Evolutionary conservation across 1,140 invertebrate genomes (phyloP), one percentile per base, ranked within the genome.

Genomic region (Drosophila ficusphila): DNA sequence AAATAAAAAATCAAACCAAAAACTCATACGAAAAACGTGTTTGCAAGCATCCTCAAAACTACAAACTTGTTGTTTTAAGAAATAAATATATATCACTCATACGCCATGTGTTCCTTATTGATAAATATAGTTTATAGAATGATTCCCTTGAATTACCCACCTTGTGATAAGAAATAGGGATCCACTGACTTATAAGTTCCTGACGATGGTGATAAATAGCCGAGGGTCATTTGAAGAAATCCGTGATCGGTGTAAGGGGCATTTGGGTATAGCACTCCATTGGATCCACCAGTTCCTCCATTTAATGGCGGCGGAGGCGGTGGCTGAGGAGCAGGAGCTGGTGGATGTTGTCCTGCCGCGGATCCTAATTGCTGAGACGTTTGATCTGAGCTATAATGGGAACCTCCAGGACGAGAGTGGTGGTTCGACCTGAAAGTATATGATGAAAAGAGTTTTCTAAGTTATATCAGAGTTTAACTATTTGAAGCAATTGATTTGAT

Each of bases 271-370:
- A 42, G 92, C 7, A 85, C 67, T 5, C 78, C 61, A 49, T 73
- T 79, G 7, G 58, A 46, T 3, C 48, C 72, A 8, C 62, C 58
- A 4, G 57, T 39, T 33, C 76, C 49, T 39, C 56, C 62, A 14
- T 58, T 64, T 8, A 69, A 44, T n/a, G 85, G 39, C 91, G 93
- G 51, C 77, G 92, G 92, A 86, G 92, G 27, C 95, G 73, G 97
- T 96, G 60, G 97, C 92, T 91, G 96, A 96, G 9, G 96, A 95
- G 1, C 95, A 95, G 68, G 93, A 92, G 47, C 91, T 78, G 57
- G 90, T n/a, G 57, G 90, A 86, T 39, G 62, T 11, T 47, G 41
- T 39, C 27, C 62, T 19, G 57, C 14, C 58, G 34, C 27, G 25
- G 62, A 65, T 41, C 58, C 62, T 36, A 60, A 12, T 31, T 31